A percentile compares a stretch with the other conserved stretches of the same genome.
Evolutionary conservation across 2,888 invertebrate genomes (phyloP).

Genomic region (Hypolimnas misippus): DNA sequence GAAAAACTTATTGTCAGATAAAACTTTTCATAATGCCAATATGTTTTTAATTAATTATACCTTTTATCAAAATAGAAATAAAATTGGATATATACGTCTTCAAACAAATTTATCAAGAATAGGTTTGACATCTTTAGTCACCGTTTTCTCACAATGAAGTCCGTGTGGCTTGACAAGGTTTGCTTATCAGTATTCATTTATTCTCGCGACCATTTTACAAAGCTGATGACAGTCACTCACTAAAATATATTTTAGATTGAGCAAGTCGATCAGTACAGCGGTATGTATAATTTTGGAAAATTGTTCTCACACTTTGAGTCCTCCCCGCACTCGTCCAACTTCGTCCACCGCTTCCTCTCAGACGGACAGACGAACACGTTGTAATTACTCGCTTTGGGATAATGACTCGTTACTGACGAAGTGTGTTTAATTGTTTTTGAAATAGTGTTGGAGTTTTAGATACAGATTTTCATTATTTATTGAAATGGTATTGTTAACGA

Average conservation of each 20-base stretch:
- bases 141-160: too few species aligned
- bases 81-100: too few species aligned
- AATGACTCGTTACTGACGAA: slow-evolving; percentile 15
- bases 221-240: background rate
- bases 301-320: background rate
- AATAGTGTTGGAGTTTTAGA: background rate
- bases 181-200: too few species aligned
- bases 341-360: slow-evolving; percentile 4
- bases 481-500: background rate
- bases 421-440: slow-evolving; percentile 19
- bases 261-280: background rate
- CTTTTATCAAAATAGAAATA: too few species aligned
- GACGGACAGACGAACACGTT: slow-evolving; percentile 17
- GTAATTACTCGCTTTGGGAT: slow-evolving; percentile 20
- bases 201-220: too few species aligned
- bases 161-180: too few species aligned
- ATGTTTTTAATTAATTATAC: too few species aligned
- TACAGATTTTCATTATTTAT: slow-evolving; percentile 11
- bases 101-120: too few species aligned
- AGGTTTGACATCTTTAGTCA: too few species aligned
- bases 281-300: background rate
- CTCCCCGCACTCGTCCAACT: background rate
- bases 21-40: too few species aligned
- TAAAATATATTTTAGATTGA: background rate
- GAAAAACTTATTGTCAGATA: too few species aligned